Percentiles rank a stretch among this genome's conserved stretches.
Evolutionary conservation across 1,140 invertebrate species (phyloP).

Genomic region (Caenorhabditis briggsae): DNA sequence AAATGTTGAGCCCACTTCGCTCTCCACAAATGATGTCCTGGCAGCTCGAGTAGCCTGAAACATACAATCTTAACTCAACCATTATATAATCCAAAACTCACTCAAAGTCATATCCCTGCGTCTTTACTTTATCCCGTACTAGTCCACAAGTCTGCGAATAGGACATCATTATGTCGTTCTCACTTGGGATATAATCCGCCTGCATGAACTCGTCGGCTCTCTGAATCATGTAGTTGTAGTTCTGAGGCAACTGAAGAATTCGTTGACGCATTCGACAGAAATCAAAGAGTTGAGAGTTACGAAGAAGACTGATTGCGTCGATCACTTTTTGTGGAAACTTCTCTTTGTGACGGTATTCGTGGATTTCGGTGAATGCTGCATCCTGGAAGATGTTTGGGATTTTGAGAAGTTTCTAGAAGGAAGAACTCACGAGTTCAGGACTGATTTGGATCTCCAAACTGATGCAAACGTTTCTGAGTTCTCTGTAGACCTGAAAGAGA

Average conservation of each 20-base stretch:
- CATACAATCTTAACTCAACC: not conserved
- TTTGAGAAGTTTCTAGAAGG: not conserved
- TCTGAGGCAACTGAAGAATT: constrained; percentile 22
- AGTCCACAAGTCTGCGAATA: constrained; percentile 28
- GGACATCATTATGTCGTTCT: constrained; percentile 26
- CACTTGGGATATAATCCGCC: not conserved
- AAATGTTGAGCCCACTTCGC: constrained; percentile 13
- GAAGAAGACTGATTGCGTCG: not conserved
- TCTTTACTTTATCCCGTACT: not conserved
- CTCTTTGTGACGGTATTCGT: constrained; percentile 19
- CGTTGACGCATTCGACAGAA: constrained; percentile 35
- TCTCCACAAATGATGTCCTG: constrained; percentile 33
- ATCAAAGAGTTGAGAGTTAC: constrained; percentile 6
- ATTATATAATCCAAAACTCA: not conserved
- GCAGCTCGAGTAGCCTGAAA: constrained; percentile 44
- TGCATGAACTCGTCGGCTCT: constrained; percentile 6
- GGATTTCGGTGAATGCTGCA: not conserved
- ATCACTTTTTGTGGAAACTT: not conserved
- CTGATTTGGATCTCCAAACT: not conserved
- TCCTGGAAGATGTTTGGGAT: not conserved
- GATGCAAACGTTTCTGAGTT: not conserved
- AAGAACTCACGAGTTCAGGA: not conserved
- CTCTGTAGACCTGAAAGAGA: constrained; percentile 14
- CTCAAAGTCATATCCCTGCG: constrained; percentile 28
- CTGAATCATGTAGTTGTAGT: not conserved